phyloP scores from a whole-genome alignment of 2,888 invertebrate species.

The Drosophila mimetica region DNA sequence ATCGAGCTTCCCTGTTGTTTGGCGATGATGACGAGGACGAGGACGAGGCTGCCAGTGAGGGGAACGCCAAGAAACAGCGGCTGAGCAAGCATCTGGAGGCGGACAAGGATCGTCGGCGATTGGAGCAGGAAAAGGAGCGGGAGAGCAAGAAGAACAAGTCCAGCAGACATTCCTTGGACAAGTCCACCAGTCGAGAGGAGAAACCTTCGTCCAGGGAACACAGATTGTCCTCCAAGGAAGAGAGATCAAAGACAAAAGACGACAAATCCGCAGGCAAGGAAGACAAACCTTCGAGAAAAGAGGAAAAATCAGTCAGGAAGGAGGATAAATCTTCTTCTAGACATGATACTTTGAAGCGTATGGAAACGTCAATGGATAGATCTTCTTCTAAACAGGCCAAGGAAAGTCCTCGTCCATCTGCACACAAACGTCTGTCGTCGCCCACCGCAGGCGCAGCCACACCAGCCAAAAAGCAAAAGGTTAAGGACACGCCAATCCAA shows the following conservation, averaged over 20 bases:
- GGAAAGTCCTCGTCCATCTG: conserved; percentile 24
- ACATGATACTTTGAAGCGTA: not conserved
- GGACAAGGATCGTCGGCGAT: conserved; percentile 70
- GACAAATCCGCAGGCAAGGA: not conserved
- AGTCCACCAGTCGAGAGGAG: conserved; percentile 4
- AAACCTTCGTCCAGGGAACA: not conserved
- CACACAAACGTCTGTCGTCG: conserved; percentile 63
- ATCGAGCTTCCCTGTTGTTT: conserved; percentile 85
- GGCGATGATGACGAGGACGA: conserved; percentile 84
- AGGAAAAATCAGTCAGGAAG: conserved; percentile 5
- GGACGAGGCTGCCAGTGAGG: conserved; percentile 81
- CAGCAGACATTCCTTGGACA: conserved; percentile 41
- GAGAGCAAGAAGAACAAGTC: conserved; percentile 52
- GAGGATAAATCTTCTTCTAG: not conserved
- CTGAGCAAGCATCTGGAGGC: conserved; percentile 83
- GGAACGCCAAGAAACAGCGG: conserved; percentile 73
- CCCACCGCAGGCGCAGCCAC: conserved; percentile 40
- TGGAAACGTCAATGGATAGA: too few species aligned
- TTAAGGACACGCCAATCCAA: conserved; percentile 43
- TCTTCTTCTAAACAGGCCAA: conserved; percentile 2
- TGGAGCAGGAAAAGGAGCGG: conserved; percentile 64
- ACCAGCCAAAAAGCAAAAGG: conserved; percentile 73
- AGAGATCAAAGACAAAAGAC: not conserved
- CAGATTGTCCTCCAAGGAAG: not conserved
- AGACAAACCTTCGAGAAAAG: not conserved